Conservation (phyloP, 2,113 vertebrate genomes). For the Ageneiosus marmoratus region DNA sequence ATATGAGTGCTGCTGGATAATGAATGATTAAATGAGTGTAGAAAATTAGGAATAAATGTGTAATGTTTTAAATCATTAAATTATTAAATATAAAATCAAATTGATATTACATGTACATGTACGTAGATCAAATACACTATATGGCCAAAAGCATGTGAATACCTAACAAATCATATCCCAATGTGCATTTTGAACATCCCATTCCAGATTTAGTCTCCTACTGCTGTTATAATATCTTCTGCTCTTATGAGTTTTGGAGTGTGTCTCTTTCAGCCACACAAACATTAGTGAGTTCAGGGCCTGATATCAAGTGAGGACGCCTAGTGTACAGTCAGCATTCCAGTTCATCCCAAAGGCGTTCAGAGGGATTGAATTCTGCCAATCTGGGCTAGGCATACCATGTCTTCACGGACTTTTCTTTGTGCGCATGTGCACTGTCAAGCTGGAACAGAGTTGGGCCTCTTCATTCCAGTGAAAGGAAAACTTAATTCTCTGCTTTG, state of each 20-base stretch:
- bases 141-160: neutral
- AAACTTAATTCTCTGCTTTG: neutral
- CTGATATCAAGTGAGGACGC: neutral
- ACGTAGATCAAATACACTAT: neutral
- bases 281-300: neutral
- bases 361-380: neutral
- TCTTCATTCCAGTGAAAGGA: no score
- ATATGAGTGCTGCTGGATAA: neutral
- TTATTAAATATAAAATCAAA: constrained; percentile 4
- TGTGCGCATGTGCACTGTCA: neutral
- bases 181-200: neutral
- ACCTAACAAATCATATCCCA: neutral
- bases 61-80: constrained; percentile 1
- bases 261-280: neutral
- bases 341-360: neutral
- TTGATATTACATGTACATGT: neutral
- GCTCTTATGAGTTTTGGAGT: neutral
- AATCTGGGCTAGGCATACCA: neutral
- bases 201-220: neutral
- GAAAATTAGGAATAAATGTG: neutral
- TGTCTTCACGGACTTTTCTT: neutral
- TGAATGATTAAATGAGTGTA: neutral
- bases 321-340: neutral
- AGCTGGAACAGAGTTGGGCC: neutral
- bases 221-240: neutral